Conservation (phyloP, 2,888 invertebrate genomes). For the Habroteleia sp. region DNA sequence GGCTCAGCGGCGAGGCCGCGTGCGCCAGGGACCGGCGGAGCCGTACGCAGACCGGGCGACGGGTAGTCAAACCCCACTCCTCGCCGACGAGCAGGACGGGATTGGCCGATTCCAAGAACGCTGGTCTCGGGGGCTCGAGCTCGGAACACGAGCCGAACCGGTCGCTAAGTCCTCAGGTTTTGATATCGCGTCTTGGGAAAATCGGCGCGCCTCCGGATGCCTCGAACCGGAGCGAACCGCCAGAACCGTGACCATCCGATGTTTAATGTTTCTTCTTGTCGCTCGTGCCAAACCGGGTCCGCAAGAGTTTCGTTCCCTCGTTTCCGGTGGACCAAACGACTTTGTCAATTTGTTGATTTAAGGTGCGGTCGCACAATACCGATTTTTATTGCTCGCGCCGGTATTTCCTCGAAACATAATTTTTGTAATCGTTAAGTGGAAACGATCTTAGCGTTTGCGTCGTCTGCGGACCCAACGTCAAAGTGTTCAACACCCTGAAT, state of each 20-base stretch:
- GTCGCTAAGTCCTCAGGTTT: conserved; percentile 64
- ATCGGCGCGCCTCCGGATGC: conserved; percentile 25
- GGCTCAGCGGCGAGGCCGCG: conserved; percentile 66
- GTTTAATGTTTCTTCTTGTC: conserved; percentile 66
- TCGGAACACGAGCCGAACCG: conserved; percentile 54
- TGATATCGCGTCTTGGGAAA: conserved; percentile 38
- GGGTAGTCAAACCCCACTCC: conserved; percentile 35
- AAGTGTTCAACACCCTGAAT: conserved; percentile 72
- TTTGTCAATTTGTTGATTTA: conserved; percentile 33
- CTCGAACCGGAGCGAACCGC: conserved; percentile 13
- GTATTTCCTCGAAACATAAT: conserved; percentile 20
- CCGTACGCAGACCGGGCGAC: conserved; percentile 57
- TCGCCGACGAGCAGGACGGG: conserved; percentile 63
- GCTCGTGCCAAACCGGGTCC: conserved; percentile 73
- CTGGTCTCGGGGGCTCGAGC: conserved; percentile 39
- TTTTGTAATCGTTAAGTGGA: conserved; percentile 25
- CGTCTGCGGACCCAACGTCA: conserved; percentile 70
- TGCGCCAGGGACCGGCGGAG: conserved; percentile 22
- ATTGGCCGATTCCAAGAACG: conserved; percentile 33
- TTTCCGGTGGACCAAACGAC: conserved; percentile 54
- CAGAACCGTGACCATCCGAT: conserved; percentile 50
- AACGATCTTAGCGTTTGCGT: conserved; percentile 62
- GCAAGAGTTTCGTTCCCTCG: conserved; percentile 63
- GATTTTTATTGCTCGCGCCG: conserved; percentile 13
- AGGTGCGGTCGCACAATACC: conserved; percentile 1